Conservation (phyloP, 1,140 invertebrate species). For the Nebria ingens region DNA sequence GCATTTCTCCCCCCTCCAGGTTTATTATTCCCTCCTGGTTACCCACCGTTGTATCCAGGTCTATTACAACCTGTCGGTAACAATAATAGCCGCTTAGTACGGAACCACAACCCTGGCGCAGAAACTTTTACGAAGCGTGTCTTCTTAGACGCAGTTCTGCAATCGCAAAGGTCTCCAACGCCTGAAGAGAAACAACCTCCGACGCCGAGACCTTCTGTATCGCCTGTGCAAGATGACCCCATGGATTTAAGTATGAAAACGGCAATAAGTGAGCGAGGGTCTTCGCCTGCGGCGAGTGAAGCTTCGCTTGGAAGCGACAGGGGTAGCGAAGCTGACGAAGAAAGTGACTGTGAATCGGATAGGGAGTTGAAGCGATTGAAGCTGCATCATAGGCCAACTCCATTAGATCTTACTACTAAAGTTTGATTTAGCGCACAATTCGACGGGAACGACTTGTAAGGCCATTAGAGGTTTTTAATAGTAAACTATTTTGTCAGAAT, state of each 20-base stretch:
- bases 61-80: slow-evolving; percentile 43
- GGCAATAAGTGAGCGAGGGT: slow-evolving; percentile 37
- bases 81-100: slow-evolving; percentile 47
- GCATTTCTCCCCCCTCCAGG: slow-evolving; percentile 53
- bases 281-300: slow-evolving; percentile 38
- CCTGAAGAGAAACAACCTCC: slow-evolving; percentile 31
- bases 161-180: slow-evolving; percentile 47
- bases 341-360: slow-evolving; percentile 41
- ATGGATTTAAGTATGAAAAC: slow-evolving; percentile 67
- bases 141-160: slow-evolving; percentile 59
- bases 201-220: slow-evolving; percentile 20
- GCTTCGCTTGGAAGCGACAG: slow-evolving; percentile 40
- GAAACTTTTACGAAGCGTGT: slow-evolving; percentile 55
- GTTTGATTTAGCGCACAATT: no score
- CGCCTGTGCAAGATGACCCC: slow-evolving; percentile 52
- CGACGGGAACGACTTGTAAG: no score
- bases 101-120: slow-evolving; percentile 34
- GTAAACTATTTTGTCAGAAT: no score
- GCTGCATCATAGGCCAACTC: slow-evolving; percentile 41
- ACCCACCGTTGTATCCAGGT: slow-evolving; percentile 49
- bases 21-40: slow-evolving; percentile 51
- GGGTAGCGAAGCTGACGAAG: slow-evolving; percentile 43
- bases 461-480: no score
- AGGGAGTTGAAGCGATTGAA: slow-evolving; percentile 43
- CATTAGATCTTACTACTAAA: slow-evolving; percentile 55